Percentiles rank a stretch among this genome's conserved stretches.
These are phyloP conservation scores for Drosophila erecta DNA, from an alignment of 1,140 invertebrate genomes.

Conservation along the genomic window DNA sequence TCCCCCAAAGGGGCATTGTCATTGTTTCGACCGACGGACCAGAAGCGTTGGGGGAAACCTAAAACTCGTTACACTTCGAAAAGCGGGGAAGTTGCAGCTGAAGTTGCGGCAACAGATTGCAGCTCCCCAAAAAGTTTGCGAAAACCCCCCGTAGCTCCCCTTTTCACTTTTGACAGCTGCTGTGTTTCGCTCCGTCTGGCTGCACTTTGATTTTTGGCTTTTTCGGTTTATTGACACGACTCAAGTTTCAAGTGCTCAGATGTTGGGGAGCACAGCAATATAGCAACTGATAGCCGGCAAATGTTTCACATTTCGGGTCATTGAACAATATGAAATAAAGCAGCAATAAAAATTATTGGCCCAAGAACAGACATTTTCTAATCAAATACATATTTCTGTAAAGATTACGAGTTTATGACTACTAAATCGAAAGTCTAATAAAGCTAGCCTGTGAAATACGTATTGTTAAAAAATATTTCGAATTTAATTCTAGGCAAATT, in stretches of 20 bases:
- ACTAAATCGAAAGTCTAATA: not conserved
- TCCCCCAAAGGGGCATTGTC: constrained; percentile 14
- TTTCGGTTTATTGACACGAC: constrained; percentile 67
- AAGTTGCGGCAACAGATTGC: constrained; percentile 69
- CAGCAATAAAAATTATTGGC: not conserved
- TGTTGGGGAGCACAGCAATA: not conserved
- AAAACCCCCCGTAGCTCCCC: constrained; percentile 14
- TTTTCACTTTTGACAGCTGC: constrained; percentile 58
- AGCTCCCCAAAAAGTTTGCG: constrained; percentile 57
- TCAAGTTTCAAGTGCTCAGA: constrained; percentile 42
- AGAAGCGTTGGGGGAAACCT: constrained; percentile 14
- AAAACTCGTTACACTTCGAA: constrained; percentile 59
- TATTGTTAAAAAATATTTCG: constrained; percentile 11
- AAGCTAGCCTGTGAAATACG: constrained; percentile 1
- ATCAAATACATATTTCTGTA: not conserved
- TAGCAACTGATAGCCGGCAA: constrained; percentile 28
- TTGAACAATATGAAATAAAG: constrained; percentile 12
- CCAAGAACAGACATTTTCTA: not conserved
- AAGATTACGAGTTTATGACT: not conserved
- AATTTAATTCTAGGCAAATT: constrained; percentile 7
- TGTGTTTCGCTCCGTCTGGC: constrained; percentile 17
- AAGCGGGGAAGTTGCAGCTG: constrained; percentile 17
- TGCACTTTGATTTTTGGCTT: constrained; percentile 43
- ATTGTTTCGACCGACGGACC: constrained; percentile 8
- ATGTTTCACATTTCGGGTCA: constrained; percentile 32